phyloP scores from a whole-genome alignment of 2,113 vertebrate genomes.

The Neotoma lepida region DNA sequence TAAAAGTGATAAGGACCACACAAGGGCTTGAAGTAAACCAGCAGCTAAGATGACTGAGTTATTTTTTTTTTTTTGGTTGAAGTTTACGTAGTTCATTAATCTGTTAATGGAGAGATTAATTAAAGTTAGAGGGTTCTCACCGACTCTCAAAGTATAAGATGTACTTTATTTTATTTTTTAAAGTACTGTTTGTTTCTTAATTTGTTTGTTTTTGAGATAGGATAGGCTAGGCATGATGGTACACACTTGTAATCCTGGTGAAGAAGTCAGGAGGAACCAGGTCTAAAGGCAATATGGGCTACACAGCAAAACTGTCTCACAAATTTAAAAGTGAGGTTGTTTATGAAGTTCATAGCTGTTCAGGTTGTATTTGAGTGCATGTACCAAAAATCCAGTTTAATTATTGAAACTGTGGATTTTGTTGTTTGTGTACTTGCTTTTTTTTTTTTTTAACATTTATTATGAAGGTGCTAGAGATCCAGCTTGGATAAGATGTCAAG shows the following conservation, averaged over 20 bases:
- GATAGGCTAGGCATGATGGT: background rate
- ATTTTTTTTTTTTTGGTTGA: background rate
- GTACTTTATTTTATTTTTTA: background rate
- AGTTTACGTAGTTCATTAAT: background rate
- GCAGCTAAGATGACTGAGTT: background rate
- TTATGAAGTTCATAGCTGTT: conserved; percentile 6
- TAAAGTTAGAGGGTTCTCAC: conserved; percentile 30
- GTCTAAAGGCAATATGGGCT: background rate
- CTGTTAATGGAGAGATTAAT: background rate
- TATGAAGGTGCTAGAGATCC: background rate
- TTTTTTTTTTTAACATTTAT: background rate
- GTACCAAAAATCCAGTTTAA: background rate
- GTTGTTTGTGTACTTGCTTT: background rate
- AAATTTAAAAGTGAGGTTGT: background rate
- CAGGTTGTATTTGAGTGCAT: background rate
- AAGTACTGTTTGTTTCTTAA: background rate
- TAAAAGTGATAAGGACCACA: conserved; percentile 17
- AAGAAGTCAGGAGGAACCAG: background rate
- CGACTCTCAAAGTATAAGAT: background rate
- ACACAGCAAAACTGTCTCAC: background rate
- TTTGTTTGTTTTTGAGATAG: background rate
- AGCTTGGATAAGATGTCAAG: background rate
- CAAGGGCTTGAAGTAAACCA: background rate
- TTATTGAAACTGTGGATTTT: background rate
- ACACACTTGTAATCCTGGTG: background rate